phyloP scores from a whole-genome alignment of 2,113 vertebrate genomes.

The Epinephelus lanceolatus region DNA sequence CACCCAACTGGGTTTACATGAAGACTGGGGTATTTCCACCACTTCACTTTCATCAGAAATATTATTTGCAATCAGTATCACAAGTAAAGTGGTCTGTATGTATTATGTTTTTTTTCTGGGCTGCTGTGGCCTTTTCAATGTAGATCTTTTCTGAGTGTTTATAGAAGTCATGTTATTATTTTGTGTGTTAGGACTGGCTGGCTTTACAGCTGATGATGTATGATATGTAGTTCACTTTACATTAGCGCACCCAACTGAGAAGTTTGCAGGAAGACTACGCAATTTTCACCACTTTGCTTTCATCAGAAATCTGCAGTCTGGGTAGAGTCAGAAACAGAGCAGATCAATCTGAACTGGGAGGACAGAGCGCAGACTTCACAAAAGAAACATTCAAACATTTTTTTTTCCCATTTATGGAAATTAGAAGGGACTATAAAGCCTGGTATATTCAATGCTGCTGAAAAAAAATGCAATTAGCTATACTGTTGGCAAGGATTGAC shows the following conservation, averaged over 20 bases:
- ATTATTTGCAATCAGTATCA: not conserved
- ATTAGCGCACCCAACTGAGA: slow-evolving; percentile 9
- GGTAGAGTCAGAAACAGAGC: not conserved
- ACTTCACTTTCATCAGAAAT: not conserved
- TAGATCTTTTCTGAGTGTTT: no score
- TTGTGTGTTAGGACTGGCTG: no score
- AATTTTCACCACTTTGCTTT: not conserved
- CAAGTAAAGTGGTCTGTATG: not conserved
- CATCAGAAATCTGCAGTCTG: not conserved
- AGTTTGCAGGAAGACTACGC: not conserved
- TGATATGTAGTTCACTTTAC: slow-evolving; percentile 9
- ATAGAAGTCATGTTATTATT: no score
- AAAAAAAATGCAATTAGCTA: slow-evolving; percentile 21
- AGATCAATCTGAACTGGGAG: not conserved
- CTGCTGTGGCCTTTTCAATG: no score
- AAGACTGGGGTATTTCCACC: not conserved
- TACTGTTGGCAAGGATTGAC: slow-evolving; percentile 22
- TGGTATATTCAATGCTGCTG: not conserved
- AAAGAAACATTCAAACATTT: not conserved
- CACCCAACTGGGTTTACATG: slow-evolving; percentile 3
- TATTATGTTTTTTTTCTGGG: no score
- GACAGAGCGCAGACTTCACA: not conserved
- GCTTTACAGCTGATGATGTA: no score
- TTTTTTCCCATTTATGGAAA: not conserved
- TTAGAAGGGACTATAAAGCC: not conserved